phyloP scores from a whole-genome alignment of 2,113 vertebrate species.

The Chiloscyllium plagiosum region DNA sequence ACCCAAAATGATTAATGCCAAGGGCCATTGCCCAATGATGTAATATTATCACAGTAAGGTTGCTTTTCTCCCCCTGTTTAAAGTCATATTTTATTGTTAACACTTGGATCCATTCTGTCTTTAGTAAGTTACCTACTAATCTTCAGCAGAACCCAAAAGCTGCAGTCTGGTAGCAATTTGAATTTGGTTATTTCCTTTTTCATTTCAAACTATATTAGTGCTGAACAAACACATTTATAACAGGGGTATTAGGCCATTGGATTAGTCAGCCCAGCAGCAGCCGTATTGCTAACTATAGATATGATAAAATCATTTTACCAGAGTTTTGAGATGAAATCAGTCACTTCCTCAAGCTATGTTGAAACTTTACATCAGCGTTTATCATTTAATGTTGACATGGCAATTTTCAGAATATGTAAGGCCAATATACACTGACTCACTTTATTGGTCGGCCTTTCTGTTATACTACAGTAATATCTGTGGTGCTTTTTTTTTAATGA shows the following conservation, averaged over 20 bases:
- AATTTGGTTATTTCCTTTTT: background rate
- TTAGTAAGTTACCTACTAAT: background rate
- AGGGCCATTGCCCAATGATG: constrained; percentile 24
- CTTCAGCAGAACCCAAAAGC: background rate
- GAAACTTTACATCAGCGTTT: background rate
- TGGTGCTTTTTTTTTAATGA: background rate
- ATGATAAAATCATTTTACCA: background rate
- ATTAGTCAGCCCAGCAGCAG: background rate
- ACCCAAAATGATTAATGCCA: constrained; percentile 20
- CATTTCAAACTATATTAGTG: background rate
- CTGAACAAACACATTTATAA: background rate
- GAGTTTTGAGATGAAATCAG: background rate
- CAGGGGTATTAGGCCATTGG: background rate
- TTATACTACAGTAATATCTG: background rate
- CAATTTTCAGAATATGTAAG: background rate
- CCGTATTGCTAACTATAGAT: background rate
- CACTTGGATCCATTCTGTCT: background rate
- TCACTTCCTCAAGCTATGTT: background rate
- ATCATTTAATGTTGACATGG: background rate
- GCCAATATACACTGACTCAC: background rate
- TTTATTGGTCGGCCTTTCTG: background rate
- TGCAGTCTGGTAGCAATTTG: background rate
- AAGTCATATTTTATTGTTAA: constrained; percentile 33
- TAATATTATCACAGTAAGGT: constrained; percentile 23
- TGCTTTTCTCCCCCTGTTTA: background rate